Base-by-base conservation (phyloP, 1,140 invertebrate genomes). In the Sycobia sp. region DNA sequence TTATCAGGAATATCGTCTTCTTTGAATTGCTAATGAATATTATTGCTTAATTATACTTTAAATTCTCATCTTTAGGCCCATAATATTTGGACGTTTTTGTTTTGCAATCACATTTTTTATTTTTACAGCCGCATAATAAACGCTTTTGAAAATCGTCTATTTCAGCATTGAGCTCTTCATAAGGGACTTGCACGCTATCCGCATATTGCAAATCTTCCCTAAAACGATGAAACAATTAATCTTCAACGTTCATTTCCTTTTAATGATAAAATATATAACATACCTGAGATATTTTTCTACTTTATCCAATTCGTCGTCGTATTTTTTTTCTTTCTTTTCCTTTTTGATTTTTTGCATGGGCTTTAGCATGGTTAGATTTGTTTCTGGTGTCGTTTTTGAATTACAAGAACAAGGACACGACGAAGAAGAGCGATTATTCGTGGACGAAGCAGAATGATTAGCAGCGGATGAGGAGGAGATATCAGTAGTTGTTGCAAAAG, bases 141-240 rank as follows among this genome's bases (percentile, higher is more conserved):
- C 47, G 67, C 9, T 62, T 32, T 4, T 73, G 63, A 11, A 67
- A 76, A 11, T 58, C 47, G 23, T 68, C 43, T 18, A 76, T 60
- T 13, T 76, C 72, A 0, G 50, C 47, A 20, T 67, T 59, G 7
- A 74, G 2, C 25, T 76, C 69, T 0, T 73, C 68, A 16, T 70
- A 71, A 0, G 66, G 23, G 0, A 63, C 32, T 23, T 47, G 32
- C 3, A 68, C 27, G 13, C 11, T 47, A 20, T 71, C 67, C 3
- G 66, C 65, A 10, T 67, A 61, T 36, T 63, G 43, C 8, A 61
- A 50, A n/a, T 64, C 68, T 8, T 62, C 49, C 9, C 62, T 62
- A 20, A n/a, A 41, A 3, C 4, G 3, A 20, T 20, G 14, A 39
- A n/a, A 39, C 5, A 32, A 32, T 14, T 9, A 39, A 39, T 39